These are phyloP conservation scores for Nerophis lumbriciformis DNA, from an alignment of 2,113 vertebrate species.

Conservation along the genomic window DNA sequence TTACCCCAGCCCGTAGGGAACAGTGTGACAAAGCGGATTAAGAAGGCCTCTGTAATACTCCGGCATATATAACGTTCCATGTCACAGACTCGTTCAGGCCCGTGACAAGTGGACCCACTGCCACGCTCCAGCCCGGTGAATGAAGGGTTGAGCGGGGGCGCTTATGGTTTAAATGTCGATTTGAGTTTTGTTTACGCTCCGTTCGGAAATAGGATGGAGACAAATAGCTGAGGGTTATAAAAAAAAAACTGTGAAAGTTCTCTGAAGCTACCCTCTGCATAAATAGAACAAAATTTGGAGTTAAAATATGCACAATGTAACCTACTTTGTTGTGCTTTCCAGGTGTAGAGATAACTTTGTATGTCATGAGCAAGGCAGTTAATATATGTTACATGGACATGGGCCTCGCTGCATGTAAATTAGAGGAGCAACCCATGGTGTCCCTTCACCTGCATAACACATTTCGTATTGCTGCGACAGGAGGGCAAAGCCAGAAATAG, in stretches of 20 bases:
- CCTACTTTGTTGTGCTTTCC: conserved; percentile 58
- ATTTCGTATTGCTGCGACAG: conserved; percentile 37
- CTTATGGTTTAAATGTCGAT: conserved; percentile 55
- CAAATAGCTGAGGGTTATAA: conserved; percentile 20
- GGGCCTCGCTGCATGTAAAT: conserved; percentile 6
- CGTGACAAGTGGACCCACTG: conserved; percentile 35
- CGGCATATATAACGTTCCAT: conserved; percentile 60
- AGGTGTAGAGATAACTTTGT: conserved; percentile 47
- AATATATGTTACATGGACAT: conserved; percentile 39
- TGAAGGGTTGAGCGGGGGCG: neutral
- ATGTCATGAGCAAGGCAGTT: conserved; percentile 11
- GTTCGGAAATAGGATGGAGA: conserved; percentile 27
- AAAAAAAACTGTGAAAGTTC: conserved; percentile 7
- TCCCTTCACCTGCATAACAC: conserved; percentile 23
- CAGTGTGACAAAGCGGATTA: conserved; percentile 69
- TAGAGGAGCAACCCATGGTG: conserved; percentile 10
- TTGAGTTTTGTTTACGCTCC: conserved; percentile 41
- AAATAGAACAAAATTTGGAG: conserved; percentile 45
- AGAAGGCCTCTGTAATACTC: conserved; percentile 57
- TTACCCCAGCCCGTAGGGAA: conserved; percentile 67
- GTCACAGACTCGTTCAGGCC: conserved; percentile 42
- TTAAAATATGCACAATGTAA: conserved; percentile 67
- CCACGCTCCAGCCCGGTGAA: conserved; percentile 23
- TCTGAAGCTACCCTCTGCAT: conserved; percentile 40
- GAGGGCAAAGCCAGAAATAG: conserved; percentile 38